These are phyloP conservation scores for Polymixis lichenea DNA, from an alignment of 2,888 invertebrate species.

Conservation along the genomic window DNA sequence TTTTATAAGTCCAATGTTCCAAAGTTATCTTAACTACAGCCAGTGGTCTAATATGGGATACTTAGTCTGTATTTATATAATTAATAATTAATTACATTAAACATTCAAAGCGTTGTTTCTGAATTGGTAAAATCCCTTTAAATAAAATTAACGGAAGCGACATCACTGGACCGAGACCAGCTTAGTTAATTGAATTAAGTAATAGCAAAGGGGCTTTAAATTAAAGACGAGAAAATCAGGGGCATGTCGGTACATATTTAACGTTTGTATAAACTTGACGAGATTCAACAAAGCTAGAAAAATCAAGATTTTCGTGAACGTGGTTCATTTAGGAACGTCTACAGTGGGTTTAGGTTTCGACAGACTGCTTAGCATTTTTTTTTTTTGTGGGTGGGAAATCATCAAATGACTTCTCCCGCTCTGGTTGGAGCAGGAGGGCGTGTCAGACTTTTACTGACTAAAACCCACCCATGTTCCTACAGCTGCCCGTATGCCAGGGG, in stretches of 20 bases:
- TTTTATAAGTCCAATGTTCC: background rate
- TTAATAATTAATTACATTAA: background rate
- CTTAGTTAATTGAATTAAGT: too few relatives aligned
- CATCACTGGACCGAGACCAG: too few relatives aligned
- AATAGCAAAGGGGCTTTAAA: too few relatives aligned
- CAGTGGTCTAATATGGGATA: background rate
- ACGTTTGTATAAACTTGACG: constrained; percentile 12
- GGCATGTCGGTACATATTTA: constrained; percentile 11
- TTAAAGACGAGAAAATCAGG: background rate
- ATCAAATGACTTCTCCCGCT: too few relatives aligned
- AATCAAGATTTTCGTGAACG: background rate
- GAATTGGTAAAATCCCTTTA: background rate
- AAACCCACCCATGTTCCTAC: too few relatives aligned
- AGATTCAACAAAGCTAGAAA: constrained; percentile 35
- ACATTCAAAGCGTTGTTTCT: background rate
- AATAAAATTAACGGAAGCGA: too few relatives aligned
- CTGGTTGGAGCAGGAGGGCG: too few relatives aligned
- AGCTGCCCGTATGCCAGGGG: too few relatives aligned
- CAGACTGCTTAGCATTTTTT: constrained; percentile 14
- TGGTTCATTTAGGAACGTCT: background rate
- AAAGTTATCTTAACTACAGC: background rate
- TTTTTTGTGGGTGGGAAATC: too few relatives aligned
- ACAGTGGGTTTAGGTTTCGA: background rate
- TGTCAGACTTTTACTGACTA: too few relatives aligned
- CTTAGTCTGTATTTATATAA: background rate